Evolutionary conservation across 1,140 invertebrate species (phyloP).

Genomic region (Mylabris phalerata): DNA sequence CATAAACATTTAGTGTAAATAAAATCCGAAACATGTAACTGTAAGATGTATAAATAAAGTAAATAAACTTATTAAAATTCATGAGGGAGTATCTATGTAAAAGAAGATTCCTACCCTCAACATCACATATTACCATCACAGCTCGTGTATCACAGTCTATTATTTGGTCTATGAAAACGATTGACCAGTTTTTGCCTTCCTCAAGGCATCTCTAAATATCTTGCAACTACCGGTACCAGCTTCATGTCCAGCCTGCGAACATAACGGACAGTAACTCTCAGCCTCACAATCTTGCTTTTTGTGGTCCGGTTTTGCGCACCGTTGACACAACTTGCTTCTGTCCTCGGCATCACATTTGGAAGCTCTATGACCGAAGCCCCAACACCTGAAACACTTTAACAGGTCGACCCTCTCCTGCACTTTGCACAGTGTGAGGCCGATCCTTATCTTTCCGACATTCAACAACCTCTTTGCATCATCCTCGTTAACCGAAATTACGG

Average conservation of each 20-base stretch:
- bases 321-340: conserved; percentile 1
- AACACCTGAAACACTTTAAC: conserved; percentile 12
- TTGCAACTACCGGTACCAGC: not conserved
- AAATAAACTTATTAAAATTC: not conserved
- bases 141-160: not conserved
- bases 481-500: not conserved
- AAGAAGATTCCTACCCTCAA: too few species aligned
- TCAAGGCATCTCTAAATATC: not conserved
- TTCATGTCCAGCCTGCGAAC: conserved; percentile 6
- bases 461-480: conserved; percentile 1
- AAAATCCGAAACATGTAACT: not conserved
- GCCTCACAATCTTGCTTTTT: conserved; percentile 1
- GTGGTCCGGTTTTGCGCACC: conserved; percentile 5
- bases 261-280: not conserved
- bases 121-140: too few species aligned
- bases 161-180: not conserved
- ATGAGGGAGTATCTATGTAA: too few species aligned
- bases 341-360: not conserved
- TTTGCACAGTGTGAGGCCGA: conserved; percentile 1
- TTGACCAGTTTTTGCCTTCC: not conserved
- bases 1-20: not conserved
- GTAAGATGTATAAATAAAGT: not conserved
- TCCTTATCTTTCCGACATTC: not conserved
- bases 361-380: conserved; percentile 6
- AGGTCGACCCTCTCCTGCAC: conserved; percentile 2